phyloP scores from a whole-genome alignment of 2,888 invertebrate genomes.

The Ectemnius continuus region DNA sequence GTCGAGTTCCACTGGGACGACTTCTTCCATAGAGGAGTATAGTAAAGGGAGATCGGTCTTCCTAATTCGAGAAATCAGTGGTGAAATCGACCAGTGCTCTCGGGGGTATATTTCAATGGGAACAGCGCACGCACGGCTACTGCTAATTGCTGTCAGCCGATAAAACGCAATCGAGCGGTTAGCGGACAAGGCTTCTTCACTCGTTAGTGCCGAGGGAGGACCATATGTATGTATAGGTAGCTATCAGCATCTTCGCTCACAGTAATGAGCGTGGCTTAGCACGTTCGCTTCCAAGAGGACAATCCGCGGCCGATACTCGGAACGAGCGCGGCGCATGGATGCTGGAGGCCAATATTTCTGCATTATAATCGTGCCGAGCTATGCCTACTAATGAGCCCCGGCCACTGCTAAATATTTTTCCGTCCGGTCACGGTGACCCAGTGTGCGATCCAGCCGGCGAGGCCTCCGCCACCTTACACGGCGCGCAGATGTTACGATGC shows the following conservation, averaged over 20 bases:
- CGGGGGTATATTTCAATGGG: too few relatives aligned
- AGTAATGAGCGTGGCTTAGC: slow-evolving; percentile 5
- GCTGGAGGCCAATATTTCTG: not conserved
- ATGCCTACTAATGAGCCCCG: slow-evolving; percentile 11
- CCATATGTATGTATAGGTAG: not conserved
- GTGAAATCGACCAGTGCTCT: too few relatives aligned
- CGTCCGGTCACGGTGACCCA: slow-evolving; percentile 45
- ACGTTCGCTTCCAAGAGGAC: slow-evolving; percentile 3
- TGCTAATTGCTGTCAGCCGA: slow-evolving; percentile 22
- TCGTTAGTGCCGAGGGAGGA: slow-evolving; percentile 1
- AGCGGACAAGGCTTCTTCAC: not conserved
- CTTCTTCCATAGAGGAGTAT: not conserved
- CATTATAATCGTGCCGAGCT: slow-evolving; percentile 2
- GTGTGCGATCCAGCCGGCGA: slow-evolving; percentile 15
- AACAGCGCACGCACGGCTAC: not conserved
- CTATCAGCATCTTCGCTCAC: not conserved
- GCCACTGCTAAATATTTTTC: slow-evolving; percentile 34
- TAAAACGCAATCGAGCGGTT: slow-evolving; percentile 6
- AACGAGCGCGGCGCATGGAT: too few relatives aligned
- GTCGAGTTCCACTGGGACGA: not conserved
- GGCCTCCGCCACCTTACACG: slow-evolving; percentile 31
- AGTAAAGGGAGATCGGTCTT: too few relatives aligned
- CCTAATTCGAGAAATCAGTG: too few relatives aligned
- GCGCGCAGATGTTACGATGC: slow-evolving; percentile 49
- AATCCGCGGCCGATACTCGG: not conserved